These are phyloP conservation scores for Aselliscus stoliczkanus DNA, from an alignment of 2,797 vertebrate genomes.

Conservation along the genomic window DNA sequence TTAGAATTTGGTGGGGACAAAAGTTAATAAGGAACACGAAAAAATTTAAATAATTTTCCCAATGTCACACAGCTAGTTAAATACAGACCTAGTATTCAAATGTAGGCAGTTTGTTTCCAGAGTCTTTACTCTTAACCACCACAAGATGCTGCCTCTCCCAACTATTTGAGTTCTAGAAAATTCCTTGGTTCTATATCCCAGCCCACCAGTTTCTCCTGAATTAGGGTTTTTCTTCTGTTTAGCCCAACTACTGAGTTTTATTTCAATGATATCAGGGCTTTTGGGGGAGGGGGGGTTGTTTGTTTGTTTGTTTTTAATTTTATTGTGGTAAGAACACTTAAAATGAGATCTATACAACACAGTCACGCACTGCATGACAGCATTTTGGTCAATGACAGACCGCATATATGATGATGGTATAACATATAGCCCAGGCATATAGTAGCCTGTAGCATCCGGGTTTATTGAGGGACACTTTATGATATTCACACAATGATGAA, in stretches of 20 bases:
- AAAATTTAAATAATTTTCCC: background rate
- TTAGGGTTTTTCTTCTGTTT: background rate
- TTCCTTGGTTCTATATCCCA: background rate
- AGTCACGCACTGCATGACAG: background rate
- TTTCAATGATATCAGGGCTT: background rate
- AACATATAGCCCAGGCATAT: background rate
- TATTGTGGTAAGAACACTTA: background rate
- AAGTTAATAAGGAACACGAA: background rate
- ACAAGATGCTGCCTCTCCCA: background rate
- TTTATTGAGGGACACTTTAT: background rate
- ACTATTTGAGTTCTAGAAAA: background rate
- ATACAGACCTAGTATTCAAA: background rate
- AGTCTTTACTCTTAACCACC: background rate
- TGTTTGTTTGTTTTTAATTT: background rate
- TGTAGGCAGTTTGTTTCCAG: background rate
- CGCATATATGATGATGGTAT: background rate
- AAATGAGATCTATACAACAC: background rate
- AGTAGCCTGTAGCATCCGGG: background rate
- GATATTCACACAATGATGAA: background rate
- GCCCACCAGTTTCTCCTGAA: background rate
- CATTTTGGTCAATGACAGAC: background rate
- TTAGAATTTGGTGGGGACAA: background rate
- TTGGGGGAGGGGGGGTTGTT: no score
- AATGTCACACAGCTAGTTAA: background rate
- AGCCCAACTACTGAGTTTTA: background rate